phyloP scores from a whole-genome alignment of 2,113 vertebrate species.

The Lophius piscatorius region DNA sequence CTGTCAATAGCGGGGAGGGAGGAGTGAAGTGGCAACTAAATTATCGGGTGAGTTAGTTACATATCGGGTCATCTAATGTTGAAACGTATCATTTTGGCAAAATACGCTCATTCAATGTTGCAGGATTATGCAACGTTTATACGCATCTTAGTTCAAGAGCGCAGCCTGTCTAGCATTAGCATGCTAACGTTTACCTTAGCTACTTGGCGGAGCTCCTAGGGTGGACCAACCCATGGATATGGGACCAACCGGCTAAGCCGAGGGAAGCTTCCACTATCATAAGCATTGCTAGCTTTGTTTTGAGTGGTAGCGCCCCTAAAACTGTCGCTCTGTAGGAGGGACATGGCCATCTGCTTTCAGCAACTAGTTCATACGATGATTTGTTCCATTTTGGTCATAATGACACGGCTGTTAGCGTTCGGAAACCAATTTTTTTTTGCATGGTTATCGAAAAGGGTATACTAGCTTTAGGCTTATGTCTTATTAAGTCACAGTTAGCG shows the following conservation, averaged over 20 bases:
- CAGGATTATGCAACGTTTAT: not conserved
- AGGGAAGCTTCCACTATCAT: conserved; percentile 37
- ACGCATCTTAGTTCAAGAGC: no score
- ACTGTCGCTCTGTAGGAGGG: not conserved
- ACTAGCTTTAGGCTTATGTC: conserved; percentile 48
- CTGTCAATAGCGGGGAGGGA: conserved; percentile 68
- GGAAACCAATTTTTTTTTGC: conserved; percentile 1
- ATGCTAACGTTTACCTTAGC: conserved; percentile 45
- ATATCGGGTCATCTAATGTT: not conserved
- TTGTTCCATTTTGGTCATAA: not conserved
- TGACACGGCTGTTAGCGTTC: conserved; percentile 34
- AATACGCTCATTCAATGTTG: no score
- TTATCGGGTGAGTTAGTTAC: conserved; percentile 68
- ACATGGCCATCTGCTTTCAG: not conserved
- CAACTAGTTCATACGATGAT: not conserved
- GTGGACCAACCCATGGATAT: no score
- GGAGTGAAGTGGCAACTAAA: conserved; percentile 50
- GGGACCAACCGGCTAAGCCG: conserved; percentile 38
- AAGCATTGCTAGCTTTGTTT: conserved; percentile 33
- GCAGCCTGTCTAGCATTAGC: conserved; percentile 47
- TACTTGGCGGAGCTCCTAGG: conserved; percentile 46
- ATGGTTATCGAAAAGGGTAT: conserved; percentile 17
- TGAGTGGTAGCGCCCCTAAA: not conserved
- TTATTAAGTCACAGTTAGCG: conserved; percentile 33
- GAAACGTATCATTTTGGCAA: not conserved